phyloP scores from a whole-genome alignment of 1,140 invertebrate species.

The Drosophila saltans region DNA sequence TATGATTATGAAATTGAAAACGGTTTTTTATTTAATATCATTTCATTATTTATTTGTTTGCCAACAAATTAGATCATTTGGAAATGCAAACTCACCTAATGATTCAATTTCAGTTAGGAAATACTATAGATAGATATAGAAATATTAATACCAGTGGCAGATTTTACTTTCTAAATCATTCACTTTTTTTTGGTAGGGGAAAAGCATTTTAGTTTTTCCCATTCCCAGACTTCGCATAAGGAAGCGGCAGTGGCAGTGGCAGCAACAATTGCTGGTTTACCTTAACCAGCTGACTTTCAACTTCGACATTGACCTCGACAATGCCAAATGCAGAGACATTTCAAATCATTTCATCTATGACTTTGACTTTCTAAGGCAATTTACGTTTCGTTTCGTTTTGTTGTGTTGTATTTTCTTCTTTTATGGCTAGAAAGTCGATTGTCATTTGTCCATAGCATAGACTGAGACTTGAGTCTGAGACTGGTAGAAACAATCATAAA shows the following conservation, averaged over 20 bases:
- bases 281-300: conserved; percentile 45
- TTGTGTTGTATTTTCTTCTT: conserved; percentile 24
- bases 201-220: not conserved
- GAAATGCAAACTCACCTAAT: conserved; percentile 35
- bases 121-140: not conserved
- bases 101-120: not conserved
- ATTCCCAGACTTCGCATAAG: conserved; percentile 38
- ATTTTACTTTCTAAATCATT: conserved; percentile 43
- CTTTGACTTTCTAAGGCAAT: conserved; percentile 72
- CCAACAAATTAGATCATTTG: conserved; percentile 41
- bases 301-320: conserved; percentile 61
- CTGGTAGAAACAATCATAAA: conserved; percentile 58
- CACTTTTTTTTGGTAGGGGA: conserved; percentile 3
- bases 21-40: conserved; percentile 60
- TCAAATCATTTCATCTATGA: conserved; percentile 36
- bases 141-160: not conserved
- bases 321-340: conserved; percentile 43
- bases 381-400: conserved; percentile 35
- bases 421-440: conserved; percentile 66
- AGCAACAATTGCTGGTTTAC: not conserved
- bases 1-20: conserved; percentile 65
- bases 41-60: conserved; percentile 55
- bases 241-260: conserved; percentile 23
- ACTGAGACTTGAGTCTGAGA: not conserved
- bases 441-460: conserved; percentile 1